Conservation (phyloP, 2,888 invertebrate species). For the Ophion obscuratus region DNA sequence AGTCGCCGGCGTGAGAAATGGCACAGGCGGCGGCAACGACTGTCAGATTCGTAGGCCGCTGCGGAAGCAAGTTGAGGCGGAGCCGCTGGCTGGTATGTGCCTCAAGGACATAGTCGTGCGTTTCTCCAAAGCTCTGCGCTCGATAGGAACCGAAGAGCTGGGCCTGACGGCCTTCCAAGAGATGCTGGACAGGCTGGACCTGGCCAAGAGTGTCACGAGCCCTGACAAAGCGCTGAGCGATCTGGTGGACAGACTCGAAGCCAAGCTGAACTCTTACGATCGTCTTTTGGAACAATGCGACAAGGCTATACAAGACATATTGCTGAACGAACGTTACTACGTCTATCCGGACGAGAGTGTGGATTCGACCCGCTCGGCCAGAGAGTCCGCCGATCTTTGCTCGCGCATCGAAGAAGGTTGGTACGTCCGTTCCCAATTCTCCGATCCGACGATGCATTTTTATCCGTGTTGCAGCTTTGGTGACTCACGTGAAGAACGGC, state of each 20-base stretch:
- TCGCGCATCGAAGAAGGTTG: slow-evolving; percentile 77
- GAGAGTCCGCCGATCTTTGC: slow-evolving; percentile 75
- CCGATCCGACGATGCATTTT: neutral
- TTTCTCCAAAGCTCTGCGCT: slow-evolving; percentile 75
- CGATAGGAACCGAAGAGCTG: slow-evolving; percentile 78
- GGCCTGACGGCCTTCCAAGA: slow-evolving; percentile 79
- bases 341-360: slow-evolving; percentile 62
- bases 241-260: slow-evolving; percentile 77
- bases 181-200: slow-evolving; percentile 78
- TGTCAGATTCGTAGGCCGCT: slow-evolving; percentile 79
- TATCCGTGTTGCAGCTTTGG: slow-evolving; percentile 71
- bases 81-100: slow-evolving; percentile 80
- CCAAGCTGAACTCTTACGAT: slow-evolving; percentile 75
- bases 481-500: slow-evolving; percentile 73
- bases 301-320: slow-evolving; percentile 76
- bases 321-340: slow-evolving; percentile 71
- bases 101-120: slow-evolving; percentile 79
- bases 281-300: slow-evolving; percentile 76
- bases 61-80: slow-evolving; percentile 80
- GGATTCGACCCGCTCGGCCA: slow-evolving; percentile 15
- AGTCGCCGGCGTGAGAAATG: slow-evolving; percentile 15
- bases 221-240: slow-evolving; percentile 72
- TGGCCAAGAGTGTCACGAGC: slow-evolving; percentile 73
- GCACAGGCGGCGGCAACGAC: slow-evolving; percentile 54
- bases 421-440: neutral